A percentile compares a stretch with the other conserved stretches of the same genome.
Evolutionary conservation across 2,113 vertebrate genomes (phyloP).

Genomic region (Orientallactaga bullata): DNA sequence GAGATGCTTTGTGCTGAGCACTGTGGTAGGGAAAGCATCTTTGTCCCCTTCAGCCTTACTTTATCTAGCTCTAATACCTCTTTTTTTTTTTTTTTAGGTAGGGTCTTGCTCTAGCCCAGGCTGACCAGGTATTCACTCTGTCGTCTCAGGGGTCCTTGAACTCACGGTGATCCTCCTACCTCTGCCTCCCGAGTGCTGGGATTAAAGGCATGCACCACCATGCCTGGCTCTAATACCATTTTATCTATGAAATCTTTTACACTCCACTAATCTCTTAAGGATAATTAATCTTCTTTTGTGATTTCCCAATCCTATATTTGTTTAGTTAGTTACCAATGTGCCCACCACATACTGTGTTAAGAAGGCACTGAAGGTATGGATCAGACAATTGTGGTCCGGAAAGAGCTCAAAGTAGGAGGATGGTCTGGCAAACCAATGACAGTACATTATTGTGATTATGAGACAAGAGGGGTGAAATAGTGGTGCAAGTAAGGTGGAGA

Average conservation of each 20-base stretch:
- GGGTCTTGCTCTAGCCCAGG: no score
- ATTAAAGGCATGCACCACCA: no score
- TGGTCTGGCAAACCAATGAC: neutral
- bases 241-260: conserved; percentile 37
- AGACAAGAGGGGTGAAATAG: neutral
- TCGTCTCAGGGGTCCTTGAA: no score
- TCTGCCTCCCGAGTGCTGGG: no score
- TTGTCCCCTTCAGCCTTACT: neutral
- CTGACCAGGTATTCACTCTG: no score
- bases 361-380: neutral
- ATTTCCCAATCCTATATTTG: neutral
- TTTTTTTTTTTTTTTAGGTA: no score
- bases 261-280: neutral
- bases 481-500: neutral
- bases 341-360: neutral
- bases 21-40: neutral
- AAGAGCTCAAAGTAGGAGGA: neutral
- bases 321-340: neutral
- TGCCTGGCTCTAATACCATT: neutral
- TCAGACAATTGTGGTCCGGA: neutral
- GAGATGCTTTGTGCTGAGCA: neutral
- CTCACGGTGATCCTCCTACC: no score
- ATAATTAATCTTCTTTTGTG: conserved; percentile 27
- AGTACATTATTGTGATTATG: neutral
- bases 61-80: neutral